Base-by-base conservation (phyloP, 2,113 vertebrate species). In the Leptobrachium leishanense region DNA sequence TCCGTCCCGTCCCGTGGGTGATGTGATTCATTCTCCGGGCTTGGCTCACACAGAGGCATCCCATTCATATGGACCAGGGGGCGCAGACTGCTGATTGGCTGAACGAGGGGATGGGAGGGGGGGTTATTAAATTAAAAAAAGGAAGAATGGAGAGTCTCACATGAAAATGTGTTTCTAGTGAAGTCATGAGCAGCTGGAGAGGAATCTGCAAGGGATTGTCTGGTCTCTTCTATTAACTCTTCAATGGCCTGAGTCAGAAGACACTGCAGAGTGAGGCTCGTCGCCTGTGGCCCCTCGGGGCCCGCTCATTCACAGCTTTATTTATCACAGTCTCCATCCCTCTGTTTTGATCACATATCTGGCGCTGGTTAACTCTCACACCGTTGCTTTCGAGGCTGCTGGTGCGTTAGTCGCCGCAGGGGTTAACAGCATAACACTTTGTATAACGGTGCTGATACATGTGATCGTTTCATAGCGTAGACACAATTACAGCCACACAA, bases 131-230 rank as follows among this genome's bases (percentile, higher is more conserved):
- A 68, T 67, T 46, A 41, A 41, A 67, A 43, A 75, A 42, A 66
- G 72, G 77, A 79, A 80, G 78, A 74, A 80, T 80, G 71, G 62
- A 72, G 59, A 80, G 70, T 68, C 72, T 80, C 71, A 79, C n/a
- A 74, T 62, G 71, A 57, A 74, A 73, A 80, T 80, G 77, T 80
- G 78, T 74, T 68, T 80, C 71, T 80, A 68, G 78, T 80, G 78
- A 80, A 80, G 78, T 80, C 78, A 80, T 80, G 78, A 74, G 71
- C 78, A 80, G 78, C 78, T 80, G 78, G 71, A 80, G 67, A 15
- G 64, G 69, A 54, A 79, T 79, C 77, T 79, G 65, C 65, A 79
- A 79, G 77, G 78, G 66, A 80, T 68, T 68, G 68, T 74, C 65
- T 73, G 50, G 55, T 73, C 62, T 9, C 63, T 63, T n/a, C 13